Evolutionary conservation across 2,113 vertebrate genomes (phyloP), one percentile per base, ranked within the genome.

Genomic region (Ptilorrhoa leucosticta): DNA sequence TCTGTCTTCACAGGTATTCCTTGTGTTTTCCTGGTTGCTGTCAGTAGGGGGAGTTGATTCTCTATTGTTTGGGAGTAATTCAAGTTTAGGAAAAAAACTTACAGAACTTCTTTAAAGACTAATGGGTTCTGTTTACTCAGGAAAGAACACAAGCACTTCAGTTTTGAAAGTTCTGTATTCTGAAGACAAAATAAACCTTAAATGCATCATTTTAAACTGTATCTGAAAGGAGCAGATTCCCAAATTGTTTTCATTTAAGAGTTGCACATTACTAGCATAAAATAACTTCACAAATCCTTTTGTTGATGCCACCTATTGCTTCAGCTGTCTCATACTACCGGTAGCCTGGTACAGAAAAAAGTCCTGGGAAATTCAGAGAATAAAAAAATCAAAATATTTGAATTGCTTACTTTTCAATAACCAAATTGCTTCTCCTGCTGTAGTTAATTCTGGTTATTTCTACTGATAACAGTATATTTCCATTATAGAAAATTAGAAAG

Each of bases 41-140:
- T 98, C 99, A 98, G 98, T 97, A 99, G 99, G 98, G 99, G 99
- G 99, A 99, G 99, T 98, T 98, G 97, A 99, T 98, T 98, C 98
- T 98, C 99, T 99, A 98, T 98, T 98, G 98, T 98, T 99, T 97
- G 96, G 72, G 95, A 94, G 63, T 15, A 48, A 81, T 63, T 93
- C 90, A 45, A 73, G 57, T 82, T 83, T 44, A 65, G 87, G 31
- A 23, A 86, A 95, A 93, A 50, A 92, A 80, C 53, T 90, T 77
- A 28, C 24, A 88, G 73, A 89, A 93, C 84, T 95, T 85, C 68
- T 70, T 86, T 51, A 57, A 92, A 90, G 50, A 73, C 51, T 54
- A 87, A 42, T 77, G 22, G 26, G 27, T 37, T 83, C 83, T 73
- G 21, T 47, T 64, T 77, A 70, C 35, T 27, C 21, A 72, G 70